Evolutionary conservation across 2,888 invertebrate species (phyloP).

Genomic region (Tetropium fuscum): DNA sequence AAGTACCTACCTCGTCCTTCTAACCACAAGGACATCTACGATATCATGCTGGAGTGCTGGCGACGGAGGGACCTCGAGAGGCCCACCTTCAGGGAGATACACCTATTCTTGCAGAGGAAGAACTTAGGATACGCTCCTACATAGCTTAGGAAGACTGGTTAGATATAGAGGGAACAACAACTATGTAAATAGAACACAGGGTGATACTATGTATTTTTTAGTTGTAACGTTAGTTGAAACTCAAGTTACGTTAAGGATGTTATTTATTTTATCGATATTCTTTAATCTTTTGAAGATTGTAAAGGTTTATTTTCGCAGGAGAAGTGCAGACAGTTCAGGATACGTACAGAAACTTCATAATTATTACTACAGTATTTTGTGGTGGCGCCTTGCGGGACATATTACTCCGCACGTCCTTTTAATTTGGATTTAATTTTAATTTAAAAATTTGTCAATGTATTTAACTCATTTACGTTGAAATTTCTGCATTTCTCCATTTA

Average conservation of each 20-base stretch:
- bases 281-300: slow-evolving; percentile 10
- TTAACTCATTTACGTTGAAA: too few species aligned
- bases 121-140: slow-evolving; percentile 73
- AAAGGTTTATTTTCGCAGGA: slow-evolving; percentile 17
- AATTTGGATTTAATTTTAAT: too few species aligned
- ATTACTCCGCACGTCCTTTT: too few species aligned
- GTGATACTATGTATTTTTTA: slow-evolving; percentile 60
- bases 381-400: too few species aligned
- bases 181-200: slow-evolving; percentile 66
- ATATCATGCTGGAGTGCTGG: slow-evolving; percentile 90
- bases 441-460: too few species aligned
- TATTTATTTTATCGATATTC: slow-evolving; percentile 29
- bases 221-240: slow-evolving; percentile 22
- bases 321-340: too few species aligned
- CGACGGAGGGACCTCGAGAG: slow-evolving; percentile 79
- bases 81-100: slow-evolving; percentile 85
- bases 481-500: neutral
- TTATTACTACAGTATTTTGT: too few species aligned
- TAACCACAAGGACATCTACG: slow-evolving; percentile 79
- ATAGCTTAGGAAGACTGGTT: slow-evolving; percentile 63
- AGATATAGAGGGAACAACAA: slow-evolving; percentile 60
- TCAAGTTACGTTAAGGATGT: slow-evolving; percentile 25
- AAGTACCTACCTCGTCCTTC: slow-evolving; percentile 75
- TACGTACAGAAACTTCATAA: too few species aligned
- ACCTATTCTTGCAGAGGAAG: slow-evolving; percentile 82